These are phyloP conservation scores for Hemitrygon akajei DNA, from an alignment of 2,797 vertebrate genomes.

Conservation along the genomic window DNA sequence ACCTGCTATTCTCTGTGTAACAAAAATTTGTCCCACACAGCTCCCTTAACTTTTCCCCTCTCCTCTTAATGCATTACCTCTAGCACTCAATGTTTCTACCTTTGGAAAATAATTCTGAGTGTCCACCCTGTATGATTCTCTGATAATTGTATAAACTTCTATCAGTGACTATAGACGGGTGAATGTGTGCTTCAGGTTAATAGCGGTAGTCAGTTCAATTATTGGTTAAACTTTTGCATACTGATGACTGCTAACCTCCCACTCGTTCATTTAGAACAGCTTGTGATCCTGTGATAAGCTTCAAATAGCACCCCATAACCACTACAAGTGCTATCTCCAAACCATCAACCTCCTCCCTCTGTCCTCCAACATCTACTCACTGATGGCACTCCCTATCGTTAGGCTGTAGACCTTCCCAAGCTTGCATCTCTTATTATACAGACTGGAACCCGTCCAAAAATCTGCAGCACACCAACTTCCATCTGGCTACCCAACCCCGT, in stretches of 20 bases:
- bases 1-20: no score
- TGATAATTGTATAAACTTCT: no score
- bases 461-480: not conserved
- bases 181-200: not conserved
- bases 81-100: no score
- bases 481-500: not conserved
- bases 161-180: no score
- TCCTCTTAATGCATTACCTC: no score
- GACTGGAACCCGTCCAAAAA: not conserved
- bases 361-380: no score
- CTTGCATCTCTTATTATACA: not conserved
- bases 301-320: not conserved
- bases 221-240: not conserved
- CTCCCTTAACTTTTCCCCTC: no score
- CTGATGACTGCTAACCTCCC: not conserved
- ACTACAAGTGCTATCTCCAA: not conserved
- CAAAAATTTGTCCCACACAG: no score
- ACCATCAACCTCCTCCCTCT: not conserved
- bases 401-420: not conserved
- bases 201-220: not conserved
- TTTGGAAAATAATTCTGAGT: no score
- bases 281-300: not conserved
- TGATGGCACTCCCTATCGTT: no score
- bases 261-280: not conserved
- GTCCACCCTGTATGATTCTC: no score